Conservation (phyloP, 2,888 invertebrate species). For the Tuberolachnus salignus region DNA sequence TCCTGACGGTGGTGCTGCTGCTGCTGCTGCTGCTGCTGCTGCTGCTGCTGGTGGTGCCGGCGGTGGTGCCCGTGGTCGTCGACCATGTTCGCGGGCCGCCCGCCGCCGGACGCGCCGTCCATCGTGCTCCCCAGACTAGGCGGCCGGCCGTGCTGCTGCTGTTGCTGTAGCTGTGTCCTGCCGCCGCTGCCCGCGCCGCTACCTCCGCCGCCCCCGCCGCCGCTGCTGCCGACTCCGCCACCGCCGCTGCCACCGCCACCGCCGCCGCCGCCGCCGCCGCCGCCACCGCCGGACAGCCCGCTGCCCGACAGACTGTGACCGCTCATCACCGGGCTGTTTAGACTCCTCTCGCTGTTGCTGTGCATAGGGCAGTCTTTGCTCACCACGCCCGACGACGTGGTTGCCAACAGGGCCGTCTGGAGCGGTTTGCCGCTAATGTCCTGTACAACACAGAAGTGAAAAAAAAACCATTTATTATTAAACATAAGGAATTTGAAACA, state of each 20-base stretch:
- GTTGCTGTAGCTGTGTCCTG: constrained; percentile 62
- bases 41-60: constrained; percentile 73
- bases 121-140: constrained; percentile 85
- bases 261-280: constrained; percentile 67
- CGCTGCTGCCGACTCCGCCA: constrained; percentile 28
- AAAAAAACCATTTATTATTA: too few relatives aligned
- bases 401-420: constrained; percentile 86
- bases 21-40: constrained; percentile 74
- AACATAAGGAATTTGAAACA: too few relatives aligned
- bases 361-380: constrained; percentile 83
- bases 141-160: constrained; percentile 66
- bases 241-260: constrained; percentile 62
- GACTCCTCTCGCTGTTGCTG: constrained; percentile 87
- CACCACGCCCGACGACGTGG: constrained; percentile 86
- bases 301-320: constrained; percentile 84
- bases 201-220: constrained; percentile 65
- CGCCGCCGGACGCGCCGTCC: constrained; percentile 82
- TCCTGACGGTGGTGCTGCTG: constrained; percentile 60
- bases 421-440: constrained; percentile 92
- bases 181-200: constrained; percentile 43
- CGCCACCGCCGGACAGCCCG: constrained; percentile 73
- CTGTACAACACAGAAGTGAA: constrained; percentile 63
- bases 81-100: constrained; percentile 60
- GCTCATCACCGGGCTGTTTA: constrained; percentile 92
- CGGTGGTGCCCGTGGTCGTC: constrained; percentile 71